Evolutionary conservation across 2,797 vertebrate species (phyloP).

Genomic region (Chrysolophus pictus): DNA sequence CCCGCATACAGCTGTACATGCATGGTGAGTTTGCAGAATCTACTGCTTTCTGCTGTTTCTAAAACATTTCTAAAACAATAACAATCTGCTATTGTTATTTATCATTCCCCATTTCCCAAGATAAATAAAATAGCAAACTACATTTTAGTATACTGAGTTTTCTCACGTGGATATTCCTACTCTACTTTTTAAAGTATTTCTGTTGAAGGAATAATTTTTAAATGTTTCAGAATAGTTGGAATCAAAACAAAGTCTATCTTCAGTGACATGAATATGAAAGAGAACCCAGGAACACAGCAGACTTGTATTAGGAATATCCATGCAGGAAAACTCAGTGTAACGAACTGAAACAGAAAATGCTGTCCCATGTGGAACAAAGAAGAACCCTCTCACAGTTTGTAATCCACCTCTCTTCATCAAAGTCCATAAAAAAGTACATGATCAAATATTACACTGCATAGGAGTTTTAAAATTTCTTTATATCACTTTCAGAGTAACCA

Average conservation of each 20-base stretch:
- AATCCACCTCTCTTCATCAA: background rate
- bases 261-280: background rate
- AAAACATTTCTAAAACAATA: too few relatives aligned
- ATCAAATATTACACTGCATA: background rate
- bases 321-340: background rate
- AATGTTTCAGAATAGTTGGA: background rate
- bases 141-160: background rate
- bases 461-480: background rate
- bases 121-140: background rate
- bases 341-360: background rate
- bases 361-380: background rate
- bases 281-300: background rate
- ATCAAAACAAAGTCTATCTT: background rate
- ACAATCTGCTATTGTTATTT: background rate
- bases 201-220: background rate
- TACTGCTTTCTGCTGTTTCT: background rate
- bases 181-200: background rate
- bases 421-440: background rate
- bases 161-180: background rate
- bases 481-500: background rate
- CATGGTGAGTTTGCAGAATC: background rate
- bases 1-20: background rate
- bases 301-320: background rate
- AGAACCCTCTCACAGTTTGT: background rate
- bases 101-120: background rate